A percentile compares a stretch with the other conserved stretches of the same genome.
These are phyloP conservation scores for Coturnix japonica DNA, from an alignment of 2,113 vertebrate species.

Conservation along the genomic window DNA sequence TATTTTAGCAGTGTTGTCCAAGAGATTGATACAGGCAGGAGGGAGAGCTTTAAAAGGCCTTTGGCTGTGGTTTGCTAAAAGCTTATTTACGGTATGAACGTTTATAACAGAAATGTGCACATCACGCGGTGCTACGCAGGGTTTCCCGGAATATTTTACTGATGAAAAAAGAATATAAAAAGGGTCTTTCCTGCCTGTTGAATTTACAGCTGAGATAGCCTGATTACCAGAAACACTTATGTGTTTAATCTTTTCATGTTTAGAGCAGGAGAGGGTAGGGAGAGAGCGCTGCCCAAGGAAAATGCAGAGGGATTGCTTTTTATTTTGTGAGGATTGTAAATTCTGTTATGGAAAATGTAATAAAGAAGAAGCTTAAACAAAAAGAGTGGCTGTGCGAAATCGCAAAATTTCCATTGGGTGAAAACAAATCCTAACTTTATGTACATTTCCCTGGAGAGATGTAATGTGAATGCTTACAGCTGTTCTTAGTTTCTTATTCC, in stretches of 20 bases:
- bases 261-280: neutral
- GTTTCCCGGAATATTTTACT: neutral
- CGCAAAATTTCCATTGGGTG: constrained; percentile 52
- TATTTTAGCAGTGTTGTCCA: neutral
- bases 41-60: neutral
- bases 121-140: accelerated
- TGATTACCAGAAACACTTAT: constrained; percentile 53
- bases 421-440: constrained; percentile 72
- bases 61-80: constrained; percentile 6
- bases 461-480: constrained; percentile 69
- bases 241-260: constrained; percentile 48
- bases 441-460: constrained; percentile 49
- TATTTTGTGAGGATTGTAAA: constrained; percentile 54
- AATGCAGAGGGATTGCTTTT: constrained; percentile 34
- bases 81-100: neutral
- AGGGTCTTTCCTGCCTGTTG: neutral
- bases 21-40: neutral
- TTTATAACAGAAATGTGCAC: accelerated
- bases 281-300: neutral
- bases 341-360: constrained; percentile 63
- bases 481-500: constrained; percentile 72
- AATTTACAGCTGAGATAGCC: constrained; percentile 61
- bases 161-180: neutral
- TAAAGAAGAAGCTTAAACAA: constrained; percentile 60
- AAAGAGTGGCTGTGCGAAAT: constrained; percentile 56